Evolutionary conservation across 2,888 invertebrate genomes (phyloP), one percentile per base, ranked within the genome.

Genomic region (Neocrepidodera transversa): DNA sequence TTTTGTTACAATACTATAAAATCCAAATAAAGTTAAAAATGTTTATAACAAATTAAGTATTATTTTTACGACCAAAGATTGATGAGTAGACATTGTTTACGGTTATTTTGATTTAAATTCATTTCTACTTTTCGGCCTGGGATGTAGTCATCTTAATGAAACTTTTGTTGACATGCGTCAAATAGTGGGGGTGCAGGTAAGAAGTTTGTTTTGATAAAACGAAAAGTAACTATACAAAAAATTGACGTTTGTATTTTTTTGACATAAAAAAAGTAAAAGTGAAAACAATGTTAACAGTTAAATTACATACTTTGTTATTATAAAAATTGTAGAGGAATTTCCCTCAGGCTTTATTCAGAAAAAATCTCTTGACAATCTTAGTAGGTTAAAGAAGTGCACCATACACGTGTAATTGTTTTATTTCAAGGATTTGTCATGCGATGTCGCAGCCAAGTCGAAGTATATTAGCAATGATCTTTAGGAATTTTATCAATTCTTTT

Each of bases 401-500:
- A n/a, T n/a, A 11, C 32, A 32, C 11, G 11, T 11, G 11, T 32
- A 8, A 13, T 32, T 32, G 5, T 1, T 32, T 30, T 20, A 47
- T 47, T 30, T 5, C 13, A 35, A 10, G 2, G 5, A 30, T 8
- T 13, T 20, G 14, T 13, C 14, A 47, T 47, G 16, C 6, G 20
- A 76, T 76, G 77, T 58, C 74, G 36, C 71, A 69, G 65, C 74
- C 67, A 49, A 58, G 74, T 8, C 69, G 79, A 47, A 76, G 74
- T 58, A 66, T 80, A 32, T 66, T 73, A 64, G 71, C 62, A 53
- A 83, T 84, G 60, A 82, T 87, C 7, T 76, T 86, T 13, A 82
- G 78, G 63, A 86, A 86, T 74, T 87, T 91, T 67, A 72, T 88
- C 1, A 85, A 86, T 61, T 89, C 90, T 0, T 67, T 90, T 1